Base-by-base conservation (phyloP, 2,113 vertebrate species). In the Podocnemis expansa region DNA sequence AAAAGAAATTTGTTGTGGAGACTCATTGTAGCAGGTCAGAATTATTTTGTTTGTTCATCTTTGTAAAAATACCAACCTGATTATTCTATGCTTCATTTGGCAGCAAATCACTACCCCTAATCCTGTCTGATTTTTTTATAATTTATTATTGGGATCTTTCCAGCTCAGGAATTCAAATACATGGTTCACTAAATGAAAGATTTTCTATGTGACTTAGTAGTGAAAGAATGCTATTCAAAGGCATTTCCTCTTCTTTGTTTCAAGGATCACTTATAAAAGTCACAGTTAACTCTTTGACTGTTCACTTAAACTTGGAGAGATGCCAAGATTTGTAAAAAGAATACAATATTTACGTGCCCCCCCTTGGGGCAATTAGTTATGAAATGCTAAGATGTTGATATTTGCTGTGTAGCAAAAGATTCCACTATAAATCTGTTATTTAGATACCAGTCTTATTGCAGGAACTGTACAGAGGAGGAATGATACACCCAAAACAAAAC, bases 141-240 rank as follows among this genome's bases (percentile, higher is more conserved):
- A 94, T 85, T 55, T 80, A 80, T 95, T 94, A 67, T 89, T 93
- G 93, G 90, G 84, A 79, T 88, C 84, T 58, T 51, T 93, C 93
- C 85, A 41, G 43, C 63, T 93, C 84, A 94, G 95, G 95, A 96
- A 95, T 96, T 96, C 85, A 93, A 84, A 95, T 89, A 58, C 90
- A 87, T 92, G 67, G 56, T 92, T 95, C 80, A 81, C 52, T 97
- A 93, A 97, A 96, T 93, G 86, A 91, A 91, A 82, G 11, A 14
- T 92, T 93, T 90, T 94, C 60, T 89, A 78, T 91, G 84, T 97
- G 85, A 96, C 89, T 85, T 83, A 60, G 89, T 89, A 85, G 73
- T 56, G 67, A 95, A 97, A 95, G 96, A 97, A 97, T 89, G 92
- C 83, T 95, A 97, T 97, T 97, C 95, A 96, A 96, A 97, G 84